phyloP scores from a whole-genome alignment of 1,140 invertebrate genomes.

The Brachystomella parvula region DNA sequence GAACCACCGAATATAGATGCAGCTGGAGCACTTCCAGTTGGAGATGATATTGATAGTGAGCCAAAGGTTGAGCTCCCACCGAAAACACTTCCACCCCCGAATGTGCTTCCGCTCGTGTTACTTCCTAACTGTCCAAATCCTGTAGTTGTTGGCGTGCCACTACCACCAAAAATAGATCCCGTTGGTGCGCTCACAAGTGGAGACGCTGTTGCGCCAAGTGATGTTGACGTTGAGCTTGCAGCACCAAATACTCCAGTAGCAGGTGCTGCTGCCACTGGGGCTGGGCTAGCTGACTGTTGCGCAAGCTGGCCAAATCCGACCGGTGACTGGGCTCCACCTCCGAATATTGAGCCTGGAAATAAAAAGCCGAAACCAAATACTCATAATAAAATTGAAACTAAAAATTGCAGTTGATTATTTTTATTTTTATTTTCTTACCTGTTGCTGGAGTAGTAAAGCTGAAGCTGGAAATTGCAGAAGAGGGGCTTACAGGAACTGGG shows the following conservation, averaged over 20 bases:
- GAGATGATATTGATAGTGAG: too few relatives aligned
- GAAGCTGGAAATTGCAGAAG: background rate
- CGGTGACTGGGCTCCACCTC: background rate
- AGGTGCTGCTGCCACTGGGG: too few relatives aligned
- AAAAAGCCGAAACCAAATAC: background rate
- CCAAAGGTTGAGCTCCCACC: background rate
- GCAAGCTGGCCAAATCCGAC: slow-evolving; percentile 12
- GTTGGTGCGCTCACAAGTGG: too few relatives aligned
- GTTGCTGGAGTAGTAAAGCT: background rate
- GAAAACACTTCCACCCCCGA: slow-evolving; percentile 1
- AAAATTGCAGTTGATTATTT: background rate
- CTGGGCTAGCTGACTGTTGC: background rate
- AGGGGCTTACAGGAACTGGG: background rate
- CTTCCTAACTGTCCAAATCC: background rate
- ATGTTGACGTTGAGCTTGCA: too few relatives aligned
- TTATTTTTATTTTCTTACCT: background rate
- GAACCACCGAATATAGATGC: too few relatives aligned
- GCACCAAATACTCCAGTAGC: too few relatives aligned
- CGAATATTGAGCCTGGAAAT: slow-evolving; percentile 6
- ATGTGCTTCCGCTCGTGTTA: background rate
- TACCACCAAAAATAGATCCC: too few relatives aligned
- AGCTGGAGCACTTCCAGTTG: too few relatives aligned
- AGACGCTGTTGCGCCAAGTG: too few relatives aligned
- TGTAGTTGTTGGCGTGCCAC: too few relatives aligned
- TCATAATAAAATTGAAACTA: background rate